phyloP scores from a whole-genome alignment of 2,797 vertebrate species.

The Macropodus opercularis region DNA sequence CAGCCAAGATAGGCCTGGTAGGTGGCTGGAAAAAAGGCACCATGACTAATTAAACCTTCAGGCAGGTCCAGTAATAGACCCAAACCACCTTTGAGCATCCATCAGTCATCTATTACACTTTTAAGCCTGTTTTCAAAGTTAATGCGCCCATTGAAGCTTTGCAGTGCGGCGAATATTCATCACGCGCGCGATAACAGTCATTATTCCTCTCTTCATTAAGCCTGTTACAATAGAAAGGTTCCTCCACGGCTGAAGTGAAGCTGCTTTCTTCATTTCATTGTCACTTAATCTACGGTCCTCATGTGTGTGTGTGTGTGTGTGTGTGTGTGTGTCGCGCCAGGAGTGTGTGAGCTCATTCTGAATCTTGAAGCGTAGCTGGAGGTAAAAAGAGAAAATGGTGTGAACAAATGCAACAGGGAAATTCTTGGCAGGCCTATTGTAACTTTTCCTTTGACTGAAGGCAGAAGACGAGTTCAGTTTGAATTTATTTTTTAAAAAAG shows the following conservation, averaged over 20 bases:
- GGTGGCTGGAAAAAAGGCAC: slow-evolving; percentile 75
- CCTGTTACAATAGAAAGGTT: slow-evolving; percentile 20
- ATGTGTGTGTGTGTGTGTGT: slow-evolving; percentile 1
- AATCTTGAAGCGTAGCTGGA: slow-evolving; percentile 5
- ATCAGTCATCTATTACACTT: slow-evolving; percentile 50
- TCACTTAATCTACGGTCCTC: slow-evolving; percentile 23
- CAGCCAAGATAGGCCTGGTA: slow-evolving; percentile 97
- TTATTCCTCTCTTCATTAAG: slow-evolving; percentile 33
- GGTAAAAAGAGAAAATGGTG: slow-evolving; percentile 1
- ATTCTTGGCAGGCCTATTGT: neutral
- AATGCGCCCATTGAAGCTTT: slow-evolving; percentile 36
- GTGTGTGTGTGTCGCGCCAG: too few relatives aligned
- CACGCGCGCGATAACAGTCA: slow-evolving; percentile 28
- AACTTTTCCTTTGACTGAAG: neutral
- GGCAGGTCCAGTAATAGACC: slow-evolving; percentile 32
- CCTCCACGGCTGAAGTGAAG: slow-evolving; percentile 20
- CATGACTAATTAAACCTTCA: slow-evolving; percentile 53
- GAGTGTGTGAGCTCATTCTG: neutral
- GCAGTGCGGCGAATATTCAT: slow-evolving; percentile 34
- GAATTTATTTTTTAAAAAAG: neutral
- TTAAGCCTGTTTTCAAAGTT: slow-evolving; percentile 38
- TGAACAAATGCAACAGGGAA: slow-evolving; percentile 3
- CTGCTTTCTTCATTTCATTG: slow-evolving; percentile 30
- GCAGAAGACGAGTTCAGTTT: neutral
- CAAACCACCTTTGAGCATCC: slow-evolving; percentile 20